These are phyloP conservation scores for Koerneria pararmatus DNA, from an alignment of 2,888 invertebrate genomes.

Conservation along the genomic window DNA sequence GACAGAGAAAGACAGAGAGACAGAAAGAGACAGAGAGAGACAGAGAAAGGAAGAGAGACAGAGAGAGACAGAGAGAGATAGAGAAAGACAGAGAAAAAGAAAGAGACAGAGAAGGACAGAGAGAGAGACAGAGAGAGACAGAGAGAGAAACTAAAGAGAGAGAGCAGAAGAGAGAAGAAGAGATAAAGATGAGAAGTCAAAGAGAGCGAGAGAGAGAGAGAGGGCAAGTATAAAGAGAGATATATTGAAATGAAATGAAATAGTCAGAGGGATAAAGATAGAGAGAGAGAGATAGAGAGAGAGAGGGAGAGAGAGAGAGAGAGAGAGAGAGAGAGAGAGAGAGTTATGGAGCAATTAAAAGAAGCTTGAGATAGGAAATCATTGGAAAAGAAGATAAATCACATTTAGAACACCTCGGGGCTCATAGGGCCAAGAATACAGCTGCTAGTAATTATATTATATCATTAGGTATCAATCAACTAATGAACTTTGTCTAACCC, in stretches of 20 bases:
- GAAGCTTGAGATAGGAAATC: conserved; percentile 12
- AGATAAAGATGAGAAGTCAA: neutral
- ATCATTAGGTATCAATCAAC: too few species aligned
- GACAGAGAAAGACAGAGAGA: conserved; percentile 3
- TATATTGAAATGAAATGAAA: too few species aligned
- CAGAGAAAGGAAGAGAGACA: neutral
- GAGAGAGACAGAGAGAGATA: neutral
- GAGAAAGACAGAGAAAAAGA: neutral
- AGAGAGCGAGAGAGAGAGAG: neutral
- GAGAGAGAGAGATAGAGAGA: too few species aligned
- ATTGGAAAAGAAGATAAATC: too few species aligned
- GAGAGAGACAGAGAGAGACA: conserved; percentile 15
- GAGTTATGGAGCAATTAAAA: neutral
- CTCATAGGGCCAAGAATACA: too few species aligned
- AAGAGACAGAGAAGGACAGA: conserved; percentile 7
- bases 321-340: neutral
- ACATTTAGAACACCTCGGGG: too few species aligned
- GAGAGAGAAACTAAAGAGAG: conserved; percentile 2
- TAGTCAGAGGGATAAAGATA: neutral
- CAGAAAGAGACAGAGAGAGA: neutral
- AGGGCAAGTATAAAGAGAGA: too few species aligned
- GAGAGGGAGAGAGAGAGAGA: neutral
- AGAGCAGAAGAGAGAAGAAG: neutral
- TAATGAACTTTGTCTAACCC: too few species aligned
- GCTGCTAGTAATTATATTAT: too few species aligned